A percentile compares a stretch with the other conserved stretches of the same genome.
These are phyloP conservation scores for Lota lota DNA, from an alignment of 2,113 vertebrate species.

Conservation along the genomic window DNA sequence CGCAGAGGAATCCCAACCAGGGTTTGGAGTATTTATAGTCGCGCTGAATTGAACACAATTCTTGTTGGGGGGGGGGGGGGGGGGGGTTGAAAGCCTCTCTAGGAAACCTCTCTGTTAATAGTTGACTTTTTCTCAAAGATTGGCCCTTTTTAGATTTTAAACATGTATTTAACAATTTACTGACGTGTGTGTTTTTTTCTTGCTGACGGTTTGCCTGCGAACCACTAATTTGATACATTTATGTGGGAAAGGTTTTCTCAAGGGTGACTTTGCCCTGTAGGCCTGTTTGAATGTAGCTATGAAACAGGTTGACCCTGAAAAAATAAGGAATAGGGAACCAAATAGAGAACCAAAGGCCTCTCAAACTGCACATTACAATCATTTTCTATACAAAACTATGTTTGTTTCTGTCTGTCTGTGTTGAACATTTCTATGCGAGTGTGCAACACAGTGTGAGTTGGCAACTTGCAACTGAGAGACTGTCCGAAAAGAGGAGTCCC, in stretches of 20 bases:
- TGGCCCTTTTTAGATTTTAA: constrained; percentile 36
- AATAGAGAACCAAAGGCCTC: no score
- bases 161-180: constrained; percentile 15
- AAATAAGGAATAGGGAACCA: background rate
- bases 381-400: background rate
- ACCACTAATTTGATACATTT: constrained; percentile 48
- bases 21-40: constrained; percentile 64
- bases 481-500: constrained; percentile 23
- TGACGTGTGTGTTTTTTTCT: constrained; percentile 42
- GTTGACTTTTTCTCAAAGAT: constrained; percentile 30
- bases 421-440: background rate
- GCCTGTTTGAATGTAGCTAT: constrained; percentile 19
- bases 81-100: constrained; percentile 24
- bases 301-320: constrained; percentile 4
- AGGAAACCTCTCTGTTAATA: constrained; percentile 35
- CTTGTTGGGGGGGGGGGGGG: constrained; percentile 35
- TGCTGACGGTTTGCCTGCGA: constrained; percentile 37
- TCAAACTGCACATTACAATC: background rate
- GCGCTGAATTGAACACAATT: constrained; percentile 56
- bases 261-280: constrained; percentile 27
- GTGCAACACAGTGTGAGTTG: no score
- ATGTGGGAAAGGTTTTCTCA: constrained; percentile 28
- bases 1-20: constrained; percentile 51
- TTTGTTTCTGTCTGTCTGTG: constrained; percentile 2
- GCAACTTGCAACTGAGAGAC: background rate